Base-by-base conservation (phyloP, 2,113 vertebrate species). In the Cettia cetti region DNA sequence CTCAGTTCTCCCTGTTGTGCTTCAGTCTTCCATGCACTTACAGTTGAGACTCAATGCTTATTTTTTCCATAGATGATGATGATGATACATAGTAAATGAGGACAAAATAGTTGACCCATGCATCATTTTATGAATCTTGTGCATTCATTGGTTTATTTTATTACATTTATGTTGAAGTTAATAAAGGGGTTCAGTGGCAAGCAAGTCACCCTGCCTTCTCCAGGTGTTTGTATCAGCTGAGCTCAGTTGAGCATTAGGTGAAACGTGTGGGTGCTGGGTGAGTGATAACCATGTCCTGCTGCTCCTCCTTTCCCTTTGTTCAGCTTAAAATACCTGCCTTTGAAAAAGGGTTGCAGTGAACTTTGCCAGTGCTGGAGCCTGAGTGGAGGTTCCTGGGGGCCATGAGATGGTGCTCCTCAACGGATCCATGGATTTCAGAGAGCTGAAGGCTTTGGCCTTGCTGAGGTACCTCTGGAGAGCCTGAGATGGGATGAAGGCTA, bases 311-410 rank as follows among this genome's bases (percentile, higher is more conserved):
- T 77, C 4, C 13, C 3, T 42, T 63, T n/a, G 18, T 26, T 57
- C 53, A 53, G 24, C 24, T 91, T 53, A 39, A 92, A 64, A 82
- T n/a, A 6, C 24, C 20, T 80, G 28, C 2, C 0, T 47, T 88
- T 85, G 15, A 28, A 40, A 79, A 85, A 69, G 14, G 13, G 4
- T 2, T 37, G 28, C n/a, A 22, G 9, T 14, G 52, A 11, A 0
- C 0, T 15, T 5, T 61, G 1, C 0, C 0, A 1, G 8, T 8
- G 9, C 2, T 80, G 4, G 26, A 35, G 6, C 0, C 2, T 7
- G 10, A 15, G 10, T 15, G 4, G 6, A 9, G 10, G 3, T 1
- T 56, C 18, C 2, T 0, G 24, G 15, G 19, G 16, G 2, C 2
- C 14, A 0, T 28, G 27, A 27, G 11, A 20, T 15, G 33, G 8